Conservation (phyloP, 2,113 vertebrate genomes). For the Pardalotus punctatus region DNA sequence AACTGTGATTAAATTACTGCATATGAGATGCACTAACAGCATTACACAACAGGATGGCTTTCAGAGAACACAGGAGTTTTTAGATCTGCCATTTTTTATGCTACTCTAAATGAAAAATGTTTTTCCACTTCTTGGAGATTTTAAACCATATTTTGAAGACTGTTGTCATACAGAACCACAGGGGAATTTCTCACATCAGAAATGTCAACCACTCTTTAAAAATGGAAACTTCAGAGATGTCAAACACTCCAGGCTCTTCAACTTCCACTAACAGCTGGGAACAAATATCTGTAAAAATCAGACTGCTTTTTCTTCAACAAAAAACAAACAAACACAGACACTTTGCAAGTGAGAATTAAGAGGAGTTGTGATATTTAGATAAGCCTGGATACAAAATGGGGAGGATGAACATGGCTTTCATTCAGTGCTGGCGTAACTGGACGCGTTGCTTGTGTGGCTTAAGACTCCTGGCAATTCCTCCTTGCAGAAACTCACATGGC, state of each 20-base stretch:
- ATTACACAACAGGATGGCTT: not conserved
- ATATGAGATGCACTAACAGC: not conserved
- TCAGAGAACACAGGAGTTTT: not conserved
- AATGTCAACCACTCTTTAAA: not conserved
- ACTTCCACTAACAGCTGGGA: not conserved
- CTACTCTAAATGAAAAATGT: not conserved
- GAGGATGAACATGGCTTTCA: not conserved
- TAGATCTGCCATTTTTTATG: not conserved
- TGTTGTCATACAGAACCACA: not conserved
- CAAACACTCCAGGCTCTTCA: not conserved
- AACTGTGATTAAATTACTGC: not conserved
- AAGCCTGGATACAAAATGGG: not conserved
- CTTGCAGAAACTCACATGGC: not conserved
- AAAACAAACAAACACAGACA: not conserved
- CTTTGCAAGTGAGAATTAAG: not conserved
- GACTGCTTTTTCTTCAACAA: not conserved
- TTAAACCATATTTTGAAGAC: not conserved
- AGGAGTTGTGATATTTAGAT: not conserved
- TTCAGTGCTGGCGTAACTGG: not conserved
- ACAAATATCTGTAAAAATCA: not conserved
- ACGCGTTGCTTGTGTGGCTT: rapidly evolving
- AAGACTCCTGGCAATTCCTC: not conserved
- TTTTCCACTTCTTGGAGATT: not conserved
- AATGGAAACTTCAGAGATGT: not conserved
- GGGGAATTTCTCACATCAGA: not conserved